Evolutionary conservation across 2,113 vertebrate species (phyloP).

Genomic region (Coregonus clupeaformis): DNA sequence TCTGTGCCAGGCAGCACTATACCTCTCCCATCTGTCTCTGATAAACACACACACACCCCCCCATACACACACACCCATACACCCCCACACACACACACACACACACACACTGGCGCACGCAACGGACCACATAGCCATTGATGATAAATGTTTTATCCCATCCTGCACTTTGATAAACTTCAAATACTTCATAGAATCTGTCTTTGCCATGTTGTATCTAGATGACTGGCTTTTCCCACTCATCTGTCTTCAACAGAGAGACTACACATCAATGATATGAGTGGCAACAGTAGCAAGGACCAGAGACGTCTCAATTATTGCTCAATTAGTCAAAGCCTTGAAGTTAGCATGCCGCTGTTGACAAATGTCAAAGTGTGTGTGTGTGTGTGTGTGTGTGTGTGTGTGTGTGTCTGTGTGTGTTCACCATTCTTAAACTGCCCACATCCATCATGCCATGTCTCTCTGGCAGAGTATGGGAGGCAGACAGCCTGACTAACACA

Average conservation of each 20-base stretch:
- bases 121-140: neutral
- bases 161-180: neutral
- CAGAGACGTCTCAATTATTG: too few relatives aligned
- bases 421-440: constrained; percentile 69
- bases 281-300: too few relatives aligned
- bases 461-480: constrained; percentile 71
- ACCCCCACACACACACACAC: neutral
- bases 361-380: neutral
- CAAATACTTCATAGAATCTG: neutral
- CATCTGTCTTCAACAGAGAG: neutral
- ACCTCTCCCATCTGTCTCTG: neutral
- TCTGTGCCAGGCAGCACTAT: neutral
- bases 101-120: neutral
- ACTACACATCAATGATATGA: neutral
- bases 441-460: constrained; percentile 74
- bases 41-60: neutral
- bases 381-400: constrained; percentile 27
- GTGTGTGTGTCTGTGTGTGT: constrained; percentile 34
- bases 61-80: neutral
- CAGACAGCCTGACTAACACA: constrained; percentile 77
- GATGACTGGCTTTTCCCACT: too few relatives aligned
- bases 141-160: neutral
- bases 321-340: too few relatives aligned
- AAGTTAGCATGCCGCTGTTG: too few relatives aligned
- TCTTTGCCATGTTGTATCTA: too few relatives aligned